A percentile compares a stretch with the other conserved stretches of the same genome.
These are phyloP conservation scores for Heteractis magnifica DNA, from an alignment of 92 coral and sea anemone genomes.

Conservation along the genomic window DNA sequence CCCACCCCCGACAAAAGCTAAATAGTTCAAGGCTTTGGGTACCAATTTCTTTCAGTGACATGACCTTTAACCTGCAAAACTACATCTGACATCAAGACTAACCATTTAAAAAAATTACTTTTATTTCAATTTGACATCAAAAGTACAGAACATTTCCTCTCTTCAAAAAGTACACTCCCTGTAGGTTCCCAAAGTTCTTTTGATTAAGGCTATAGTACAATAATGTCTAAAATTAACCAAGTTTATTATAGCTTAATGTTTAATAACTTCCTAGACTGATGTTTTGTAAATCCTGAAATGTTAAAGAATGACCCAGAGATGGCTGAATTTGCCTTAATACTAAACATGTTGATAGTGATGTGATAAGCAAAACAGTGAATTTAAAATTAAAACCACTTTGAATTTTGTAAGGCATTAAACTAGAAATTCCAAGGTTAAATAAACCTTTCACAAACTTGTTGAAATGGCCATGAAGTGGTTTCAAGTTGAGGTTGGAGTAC, in stretches of 20 bases:
- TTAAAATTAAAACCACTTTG: too few relatives aligned
- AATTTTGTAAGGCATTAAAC: not conserved
- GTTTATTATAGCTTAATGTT: not conserved
- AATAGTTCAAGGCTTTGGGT: too few relatives aligned
- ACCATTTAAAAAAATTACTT: not conserved
- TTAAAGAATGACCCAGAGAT: too few relatives aligned
- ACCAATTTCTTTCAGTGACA: not conserved
- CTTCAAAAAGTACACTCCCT: not conserved
- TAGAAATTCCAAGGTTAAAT: not conserved
- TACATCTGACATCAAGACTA: not conserved
- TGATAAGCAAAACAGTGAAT: too few relatives aligned
- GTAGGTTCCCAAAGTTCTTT: not conserved
- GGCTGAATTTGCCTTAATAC: too few relatives aligned
- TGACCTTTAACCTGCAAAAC: not conserved
- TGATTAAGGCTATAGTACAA: not conserved
- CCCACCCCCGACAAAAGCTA: not conserved
- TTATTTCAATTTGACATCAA: not conserved
- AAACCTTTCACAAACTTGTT: not conserved
- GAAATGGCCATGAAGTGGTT: not conserved
- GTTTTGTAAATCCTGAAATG: too few relatives aligned
- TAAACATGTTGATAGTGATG: too few relatives aligned
- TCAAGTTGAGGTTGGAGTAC: not conserved
- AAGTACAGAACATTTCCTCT: not conserved
- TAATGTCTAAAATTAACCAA: not conserved
- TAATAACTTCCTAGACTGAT: not conserved